Base-by-base conservation (phyloP, 1,140 invertebrate species). In the Ceratina calcarata region DNA sequence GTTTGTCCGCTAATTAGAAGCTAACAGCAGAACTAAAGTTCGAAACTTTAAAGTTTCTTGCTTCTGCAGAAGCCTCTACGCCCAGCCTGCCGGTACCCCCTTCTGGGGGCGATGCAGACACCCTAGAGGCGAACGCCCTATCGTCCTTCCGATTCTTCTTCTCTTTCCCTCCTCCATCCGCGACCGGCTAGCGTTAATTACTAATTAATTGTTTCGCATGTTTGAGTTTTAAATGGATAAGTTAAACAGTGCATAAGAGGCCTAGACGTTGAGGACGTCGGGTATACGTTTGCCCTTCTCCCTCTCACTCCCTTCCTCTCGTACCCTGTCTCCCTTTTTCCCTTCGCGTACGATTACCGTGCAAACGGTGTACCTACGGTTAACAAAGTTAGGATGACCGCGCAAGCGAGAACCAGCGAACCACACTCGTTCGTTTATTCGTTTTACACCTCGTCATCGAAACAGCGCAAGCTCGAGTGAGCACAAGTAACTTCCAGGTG, bases 1-100 rank as follows among this genome's bases (percentile, higher is more conserved):
- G 88, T 93, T 93, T 93, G 90, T 92, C 91, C 87, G 89, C 89
- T 93, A 93, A 93, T 93, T 93, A 93, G 89, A 92, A 93, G 91
- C 90, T 91, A 93, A 92, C 91, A 91, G 88, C 81, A 79, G 87
- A 91, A 91, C 84, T 90, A 83, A 93, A 92, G 89, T 92, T 92
- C 58, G 62, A 32, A 93, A 93, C 85, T 93, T 91, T 89, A 91
- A 92, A 92, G 91, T 93, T 93, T 92, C 90, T 91, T 91, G 88
- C 87, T 76, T 78, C 88, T 82, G 78, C 72, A 78, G 77, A 79
- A 90, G 85, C 87, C 81, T 83, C 81, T 76, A 77, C 82, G 84
- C 86, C 74, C 77, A 85, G 83, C 68, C 55, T 2, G 37, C 37
- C 64, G 81, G 75, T 81, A 81, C 53, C 71, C 84, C 60, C 73